These are phyloP conservation scores for Anthonomus grandis DNA, from an alignment of 1,140 invertebrate species.

Conservation along the genomic window DNA sequence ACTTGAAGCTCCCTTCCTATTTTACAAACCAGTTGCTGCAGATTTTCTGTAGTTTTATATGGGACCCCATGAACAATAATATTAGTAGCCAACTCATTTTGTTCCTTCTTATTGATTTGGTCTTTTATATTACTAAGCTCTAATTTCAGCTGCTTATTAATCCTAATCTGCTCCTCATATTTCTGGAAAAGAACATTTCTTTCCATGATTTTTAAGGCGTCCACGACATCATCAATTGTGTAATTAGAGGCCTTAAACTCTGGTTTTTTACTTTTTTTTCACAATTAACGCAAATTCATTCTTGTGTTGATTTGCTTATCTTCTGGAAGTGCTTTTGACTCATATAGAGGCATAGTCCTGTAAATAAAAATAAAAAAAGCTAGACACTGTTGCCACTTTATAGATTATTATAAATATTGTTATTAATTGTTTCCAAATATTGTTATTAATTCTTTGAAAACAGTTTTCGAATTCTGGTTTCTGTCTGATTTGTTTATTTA, in stretches of 20 bases:
- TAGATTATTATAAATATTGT: no score
- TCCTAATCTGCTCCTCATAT: no score
- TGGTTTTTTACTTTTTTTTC: constrained; percentile 1
- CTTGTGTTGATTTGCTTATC: not conserved
- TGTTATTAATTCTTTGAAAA: no score
- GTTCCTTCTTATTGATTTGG: not conserved
- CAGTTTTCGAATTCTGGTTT: no score
- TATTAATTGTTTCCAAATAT: no score
- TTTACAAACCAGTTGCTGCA: not conserved
- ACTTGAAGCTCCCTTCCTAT: not conserved
- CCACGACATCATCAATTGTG: no score
- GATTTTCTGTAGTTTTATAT: no score
- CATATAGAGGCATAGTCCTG: not conserved
- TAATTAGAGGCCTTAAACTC: no score
- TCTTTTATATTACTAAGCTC: not conserved
- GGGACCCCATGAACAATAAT: not conserved
- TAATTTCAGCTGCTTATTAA: not conserved
- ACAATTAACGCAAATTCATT: not conserved
- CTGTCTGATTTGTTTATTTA: no score
- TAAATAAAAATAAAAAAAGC: no score
- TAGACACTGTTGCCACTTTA: no score
- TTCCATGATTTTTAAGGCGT: not conserved
- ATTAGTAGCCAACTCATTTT: not conserved
- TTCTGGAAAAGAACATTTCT: no score
- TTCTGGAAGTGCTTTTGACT: not conserved